phyloP scores from a whole-genome alignment of 92 coral and sea anemone species.

The Phenganax subtilis region DNA sequence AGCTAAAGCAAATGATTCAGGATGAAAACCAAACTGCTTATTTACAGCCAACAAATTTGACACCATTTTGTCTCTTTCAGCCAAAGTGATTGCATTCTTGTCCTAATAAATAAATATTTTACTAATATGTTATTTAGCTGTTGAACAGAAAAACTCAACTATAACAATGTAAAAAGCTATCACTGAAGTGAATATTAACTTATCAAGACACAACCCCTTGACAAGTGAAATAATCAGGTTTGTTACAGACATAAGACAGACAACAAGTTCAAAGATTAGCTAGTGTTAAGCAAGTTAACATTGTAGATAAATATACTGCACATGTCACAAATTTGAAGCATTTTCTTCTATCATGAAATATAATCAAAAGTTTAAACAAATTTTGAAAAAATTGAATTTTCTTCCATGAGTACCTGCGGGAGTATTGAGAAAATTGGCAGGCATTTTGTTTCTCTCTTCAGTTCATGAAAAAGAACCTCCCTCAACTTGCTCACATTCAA shows the following conservation, averaged over 20 bases:
- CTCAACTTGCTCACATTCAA: conserved; percentile 74
- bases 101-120: not conserved
- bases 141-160: no score
- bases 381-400: not conserved
- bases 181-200: no score
- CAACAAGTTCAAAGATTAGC: no score
- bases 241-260: no score
- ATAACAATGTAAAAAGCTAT: no score
- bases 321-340: no score
- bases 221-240: no score
- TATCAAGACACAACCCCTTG: no score
- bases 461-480: conserved; percentile 75
- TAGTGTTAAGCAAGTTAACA: no score
- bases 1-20: conserved; percentile 93
- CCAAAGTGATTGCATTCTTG: conserved; percentile 31
- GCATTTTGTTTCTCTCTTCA: conserved; percentile 71
- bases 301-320: no score
- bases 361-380: not conserved
- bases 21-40: conserved; percentile 91
- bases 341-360: not conserved
- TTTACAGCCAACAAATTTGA: conserved; percentile 66
- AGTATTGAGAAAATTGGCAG: conserved; percentile 46
- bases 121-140: not conserved
- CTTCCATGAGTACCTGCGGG: conserved; percentile 22
- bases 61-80: conserved; percentile 68